A percentile compares a stretch with the other conserved stretches of the same genome.
These are phyloP conservation scores for Acanthurus tractus DNA, from an alignment of 2,797 vertebrate genomes.

Conservation along the genomic window DNA sequence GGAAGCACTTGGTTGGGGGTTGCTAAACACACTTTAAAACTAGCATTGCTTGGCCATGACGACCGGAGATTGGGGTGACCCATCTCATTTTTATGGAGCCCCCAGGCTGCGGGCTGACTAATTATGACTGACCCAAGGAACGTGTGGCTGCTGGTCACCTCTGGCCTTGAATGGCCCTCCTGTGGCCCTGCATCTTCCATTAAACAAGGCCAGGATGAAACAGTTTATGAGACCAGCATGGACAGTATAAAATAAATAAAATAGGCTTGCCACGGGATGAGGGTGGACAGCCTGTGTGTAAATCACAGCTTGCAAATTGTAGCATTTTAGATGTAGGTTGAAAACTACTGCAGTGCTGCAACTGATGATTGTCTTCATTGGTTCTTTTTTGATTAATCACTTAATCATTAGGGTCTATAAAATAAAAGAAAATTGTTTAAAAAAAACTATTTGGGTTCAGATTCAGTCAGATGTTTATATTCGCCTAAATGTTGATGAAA, in stretches of 20 bases:
- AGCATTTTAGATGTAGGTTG: neutral
- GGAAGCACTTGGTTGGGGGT: conserved; percentile 76
- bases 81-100: conserved; percentile 72
- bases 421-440: neutral
- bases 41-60: conserved; percentile 57
- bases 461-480: neutral
- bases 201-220: conserved; percentile 67
- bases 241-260: conserved; percentile 45
- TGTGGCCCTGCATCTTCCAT: conserved; percentile 60
- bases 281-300: conserved; percentile 1
- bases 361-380: neutral
- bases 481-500: too few species aligned
- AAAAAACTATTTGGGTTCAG: neutral
- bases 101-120: conserved; percentile 69
- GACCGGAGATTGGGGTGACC: conserved; percentile 77
- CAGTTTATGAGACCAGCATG: conserved; percentile 48
- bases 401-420: neutral
- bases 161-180: conserved; percentile 57
- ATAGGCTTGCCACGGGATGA: neutral
- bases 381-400: neutral
- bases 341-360: neutral
- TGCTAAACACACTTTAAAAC: conserved; percentile 71
- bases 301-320: neutral
- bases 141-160: conserved; percentile 58
- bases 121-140: conserved; percentile 79